Conservation (phyloP, 2,797 vertebrate species). For the Diglossa cyanea region DNA sequence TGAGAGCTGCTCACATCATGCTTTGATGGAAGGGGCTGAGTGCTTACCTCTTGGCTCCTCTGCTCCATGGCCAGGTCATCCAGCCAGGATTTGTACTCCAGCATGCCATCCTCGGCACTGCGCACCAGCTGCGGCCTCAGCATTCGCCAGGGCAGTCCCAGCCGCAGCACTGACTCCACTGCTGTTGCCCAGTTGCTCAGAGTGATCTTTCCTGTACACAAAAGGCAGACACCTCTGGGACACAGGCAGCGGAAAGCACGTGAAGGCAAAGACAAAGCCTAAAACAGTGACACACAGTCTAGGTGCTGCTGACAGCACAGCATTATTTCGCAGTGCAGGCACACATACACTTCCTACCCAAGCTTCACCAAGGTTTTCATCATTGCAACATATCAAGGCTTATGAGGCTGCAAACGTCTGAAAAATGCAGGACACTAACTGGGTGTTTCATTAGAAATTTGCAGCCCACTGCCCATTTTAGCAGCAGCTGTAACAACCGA, state of each 20-base stretch:
- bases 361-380: not conserved
- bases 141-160: conserved; percentile 90
- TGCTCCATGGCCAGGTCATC: conserved; percentile 82
- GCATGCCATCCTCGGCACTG: conserved; percentile 46
- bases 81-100: conserved; percentile 89
- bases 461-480: not conserved
- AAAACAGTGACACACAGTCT: not conserved
- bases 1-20: not conserved
- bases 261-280: not conserved
- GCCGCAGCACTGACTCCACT: conserved; percentile 81
- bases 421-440: not conserved
- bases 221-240: not conserved
- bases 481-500: not conserved
- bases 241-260: accelerated
- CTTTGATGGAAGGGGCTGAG: not conserved
- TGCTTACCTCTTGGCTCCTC: conserved; percentile 79
- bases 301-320: not conserved
- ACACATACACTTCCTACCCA: not conserved
- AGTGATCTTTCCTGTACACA: conserved; percentile 78
- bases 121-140: conserved; percentile 85
- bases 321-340: not conserved
- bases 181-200: conserved; percentile 86
- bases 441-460: not conserved
- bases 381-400: not conserved
- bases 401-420: not conserved